Conservation (phyloP, 2,888 invertebrate species). For the Caenorhabditis imperialis region DNA sequence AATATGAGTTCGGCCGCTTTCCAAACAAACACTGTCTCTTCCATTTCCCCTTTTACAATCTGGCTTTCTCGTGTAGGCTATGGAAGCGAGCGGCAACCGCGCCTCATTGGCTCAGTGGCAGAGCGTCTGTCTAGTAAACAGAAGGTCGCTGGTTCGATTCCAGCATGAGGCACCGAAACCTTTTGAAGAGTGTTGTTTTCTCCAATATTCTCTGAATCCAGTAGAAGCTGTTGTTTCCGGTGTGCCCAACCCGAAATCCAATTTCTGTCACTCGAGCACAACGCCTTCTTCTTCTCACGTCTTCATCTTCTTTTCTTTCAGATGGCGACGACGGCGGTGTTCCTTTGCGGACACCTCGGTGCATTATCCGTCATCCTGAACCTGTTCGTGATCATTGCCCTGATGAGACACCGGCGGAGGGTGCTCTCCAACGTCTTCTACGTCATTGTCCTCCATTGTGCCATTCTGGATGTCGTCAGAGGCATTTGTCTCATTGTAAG, state of each 20-base stretch:
- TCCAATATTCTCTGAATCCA: not conserved
- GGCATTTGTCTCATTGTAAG: constrained; percentile 73
- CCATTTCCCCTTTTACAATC: not conserved
- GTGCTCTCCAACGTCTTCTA: constrained; percentile 77
- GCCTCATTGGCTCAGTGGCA: constrained; percentile 77
- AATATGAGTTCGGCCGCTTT: too few species aligned
- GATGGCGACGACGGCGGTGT: constrained; percentile 71
- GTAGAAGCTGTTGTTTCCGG: constrained; percentile 43
- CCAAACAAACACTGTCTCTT: not conserved
- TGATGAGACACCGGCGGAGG: constrained; percentile 67
- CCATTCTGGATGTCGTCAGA: constrained; percentile 74
- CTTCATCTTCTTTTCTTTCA: constrained; percentile 38
- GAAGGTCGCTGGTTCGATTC: constrained; percentile 78
- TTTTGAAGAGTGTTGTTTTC: constrained; percentile 4
- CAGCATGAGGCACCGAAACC: constrained; percentile 73
- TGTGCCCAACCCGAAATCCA: constrained; percentile 35
- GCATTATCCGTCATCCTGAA: constrained; percentile 74
- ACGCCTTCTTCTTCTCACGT: not conserved
- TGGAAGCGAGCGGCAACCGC: too few species aligned
- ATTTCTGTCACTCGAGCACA: constrained; percentile 21
- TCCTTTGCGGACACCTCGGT: constrained; percentile 74
- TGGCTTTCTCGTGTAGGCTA: too few species aligned
- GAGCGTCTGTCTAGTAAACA: constrained; percentile 78
- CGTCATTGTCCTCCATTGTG: constrained; percentile 76
- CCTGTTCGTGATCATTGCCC: constrained; percentile 73